A percentile compares a stretch with the other conserved stretches of the same genome.
phyloP scores from a whole-genome alignment of 1,140 invertebrate species.

The Anastrepha obliqua region DNA sequence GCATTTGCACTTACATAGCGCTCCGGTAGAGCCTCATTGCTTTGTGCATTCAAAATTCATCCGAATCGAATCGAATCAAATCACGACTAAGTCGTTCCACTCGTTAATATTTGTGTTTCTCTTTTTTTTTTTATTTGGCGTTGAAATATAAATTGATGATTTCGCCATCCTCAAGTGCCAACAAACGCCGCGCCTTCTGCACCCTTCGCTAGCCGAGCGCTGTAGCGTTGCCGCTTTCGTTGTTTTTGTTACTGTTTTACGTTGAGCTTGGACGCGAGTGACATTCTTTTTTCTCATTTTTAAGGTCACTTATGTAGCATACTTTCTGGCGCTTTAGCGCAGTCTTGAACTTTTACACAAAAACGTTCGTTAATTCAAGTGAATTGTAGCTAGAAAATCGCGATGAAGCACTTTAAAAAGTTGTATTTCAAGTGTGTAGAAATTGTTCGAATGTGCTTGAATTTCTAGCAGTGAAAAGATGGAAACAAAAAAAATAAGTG shows the following conservation, averaged over 20 bases:
- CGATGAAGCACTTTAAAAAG: background rate
- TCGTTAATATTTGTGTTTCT: too few species aligned
- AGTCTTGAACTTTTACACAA: background rate
- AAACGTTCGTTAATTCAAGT: background rate
- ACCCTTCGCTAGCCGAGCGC: background rate
- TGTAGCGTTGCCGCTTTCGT: background rate
- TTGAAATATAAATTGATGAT: slow-evolving; percentile 20
- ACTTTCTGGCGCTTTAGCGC: background rate
- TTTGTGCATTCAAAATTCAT: background rate
- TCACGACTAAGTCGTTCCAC: background rate
- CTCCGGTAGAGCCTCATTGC: background rate
- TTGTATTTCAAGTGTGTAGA: background rate
- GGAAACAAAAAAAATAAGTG: background rate
- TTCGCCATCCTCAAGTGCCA: background rate
- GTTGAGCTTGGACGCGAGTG: background rate
- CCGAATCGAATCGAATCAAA: background rate
- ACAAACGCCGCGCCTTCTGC: background rate
- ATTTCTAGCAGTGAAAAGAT: background rate
- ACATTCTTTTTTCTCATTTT: background rate
- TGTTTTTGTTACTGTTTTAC: background rate
- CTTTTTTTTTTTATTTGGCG: background rate
- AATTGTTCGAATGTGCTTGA: background rate
- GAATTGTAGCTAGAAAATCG: background rate
- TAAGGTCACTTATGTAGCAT: slow-evolving; percentile 49
- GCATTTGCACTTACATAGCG: background rate